A percentile compares a stretch with the other conserved stretches of the same genome.
Evolutionary conservation across 30 jellyfish, hydroid and myxozoan species (phyloP).

Genomic region (Aurelia sp.): DNA sequence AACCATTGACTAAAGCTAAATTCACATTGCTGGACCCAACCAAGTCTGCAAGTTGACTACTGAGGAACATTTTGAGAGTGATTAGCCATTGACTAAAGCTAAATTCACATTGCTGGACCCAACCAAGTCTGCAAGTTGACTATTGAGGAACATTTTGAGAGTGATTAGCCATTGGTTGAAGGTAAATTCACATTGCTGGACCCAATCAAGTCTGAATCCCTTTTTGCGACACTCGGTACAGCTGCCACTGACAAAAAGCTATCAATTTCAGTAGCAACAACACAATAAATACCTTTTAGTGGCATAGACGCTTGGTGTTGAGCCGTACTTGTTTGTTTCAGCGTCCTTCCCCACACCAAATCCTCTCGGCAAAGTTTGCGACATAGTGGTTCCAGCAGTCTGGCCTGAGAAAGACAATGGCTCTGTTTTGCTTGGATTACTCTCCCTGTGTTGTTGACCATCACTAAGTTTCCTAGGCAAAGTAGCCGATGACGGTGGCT

Average conservation of each 20-base stretch:
- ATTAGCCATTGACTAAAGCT: no score
- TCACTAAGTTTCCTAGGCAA: conserved; percentile 15
- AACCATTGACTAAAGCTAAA: no score
- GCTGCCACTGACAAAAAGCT: not conserved
- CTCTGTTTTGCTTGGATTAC: not conserved
- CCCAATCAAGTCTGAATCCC: no score
- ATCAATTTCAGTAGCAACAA: not conserved
- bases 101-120: no score
- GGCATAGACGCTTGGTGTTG: conserved; percentile 21
- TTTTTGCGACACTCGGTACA: no score
- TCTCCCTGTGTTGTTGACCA: not conserved
- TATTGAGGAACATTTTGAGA: no score
- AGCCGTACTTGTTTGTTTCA: not conserved
- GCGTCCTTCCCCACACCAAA: conserved; percentile 33
- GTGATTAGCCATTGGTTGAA: no score
- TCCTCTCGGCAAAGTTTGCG: conserved; percentile 39
- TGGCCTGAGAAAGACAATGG: conserved; percentile 40
- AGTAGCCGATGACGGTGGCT: conserved; percentile 28
- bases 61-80: no score
- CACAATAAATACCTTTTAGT: conserved; percentile 18
- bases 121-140: no score
- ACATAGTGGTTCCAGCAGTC: conserved; percentile 22
- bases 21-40: no score
- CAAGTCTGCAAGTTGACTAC: no score
- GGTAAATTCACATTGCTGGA: no score